Conservation (phyloP, 2,113 vertebrate species). For the Paradoxurus hermaphroditus region DNA sequence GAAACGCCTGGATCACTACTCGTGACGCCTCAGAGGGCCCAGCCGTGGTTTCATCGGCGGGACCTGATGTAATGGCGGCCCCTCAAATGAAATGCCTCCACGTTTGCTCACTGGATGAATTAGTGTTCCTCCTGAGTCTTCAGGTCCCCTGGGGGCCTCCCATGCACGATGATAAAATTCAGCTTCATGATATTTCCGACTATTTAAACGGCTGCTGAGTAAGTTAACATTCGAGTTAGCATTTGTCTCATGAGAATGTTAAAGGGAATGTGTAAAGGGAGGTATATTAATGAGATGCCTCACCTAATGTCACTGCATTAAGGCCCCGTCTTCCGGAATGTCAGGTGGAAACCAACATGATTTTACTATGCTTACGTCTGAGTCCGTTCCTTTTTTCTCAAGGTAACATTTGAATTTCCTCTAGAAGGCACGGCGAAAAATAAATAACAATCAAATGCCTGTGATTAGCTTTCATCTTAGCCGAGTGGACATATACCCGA, state of each 20-base stretch:
- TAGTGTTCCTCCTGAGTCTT: not conserved
- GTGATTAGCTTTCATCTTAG: not conserved
- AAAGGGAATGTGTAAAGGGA: not conserved
- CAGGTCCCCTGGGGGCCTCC: not conserved
- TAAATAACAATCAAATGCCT: too few relatives aligned
- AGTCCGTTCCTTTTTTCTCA: not conserved
- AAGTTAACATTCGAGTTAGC: not conserved
- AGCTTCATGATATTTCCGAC: not conserved
- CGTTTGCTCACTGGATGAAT: accelerated
- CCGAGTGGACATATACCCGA: not conserved
- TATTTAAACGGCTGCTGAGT: not conserved
- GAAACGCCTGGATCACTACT: accelerated
- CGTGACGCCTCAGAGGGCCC: not conserved
- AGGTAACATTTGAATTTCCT: not conserved
- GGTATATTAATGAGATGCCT: not conserved
- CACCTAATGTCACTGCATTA: not conserved
- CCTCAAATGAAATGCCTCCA: accelerated
- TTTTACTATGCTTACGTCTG: not conserved
- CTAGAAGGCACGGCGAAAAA: not conserved
- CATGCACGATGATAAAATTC: accelerated
- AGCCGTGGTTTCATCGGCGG: too few relatives aligned
- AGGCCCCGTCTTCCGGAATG: not conserved
- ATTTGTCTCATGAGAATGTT: not conserved
- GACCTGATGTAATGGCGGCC: accelerated
- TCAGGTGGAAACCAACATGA: not conserved